Conservation (phyloP, 37 sponge, comb jelly and placozoan genomes). For the Petrosia ficiformis region DNA sequence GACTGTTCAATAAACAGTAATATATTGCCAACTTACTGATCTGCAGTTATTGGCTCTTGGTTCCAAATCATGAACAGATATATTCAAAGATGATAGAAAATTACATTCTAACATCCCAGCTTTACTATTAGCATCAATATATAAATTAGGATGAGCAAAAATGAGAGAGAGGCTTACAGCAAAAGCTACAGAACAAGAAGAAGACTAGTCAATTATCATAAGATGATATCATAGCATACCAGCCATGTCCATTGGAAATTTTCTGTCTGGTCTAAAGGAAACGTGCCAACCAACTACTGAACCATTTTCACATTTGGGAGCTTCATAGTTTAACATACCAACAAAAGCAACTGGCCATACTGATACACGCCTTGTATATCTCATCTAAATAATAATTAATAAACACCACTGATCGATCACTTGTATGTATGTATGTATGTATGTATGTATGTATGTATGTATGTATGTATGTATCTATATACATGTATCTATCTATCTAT, state of each 20-base stretch:
- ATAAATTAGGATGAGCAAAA: background rate
- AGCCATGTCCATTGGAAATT: slow-evolving; percentile 84
- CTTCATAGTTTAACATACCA: slow-evolving; percentile 71
- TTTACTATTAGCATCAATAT: slow-evolving; percentile 33
- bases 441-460: slow-evolving; percentile 30
- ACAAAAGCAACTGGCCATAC: background rate
- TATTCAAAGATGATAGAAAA: slow-evolving; percentile 24
- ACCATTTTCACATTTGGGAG: slow-evolving; percentile 75
- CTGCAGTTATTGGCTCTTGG: slow-evolving; percentile 39
- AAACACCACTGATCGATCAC: background rate
- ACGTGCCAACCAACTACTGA: slow-evolving; percentile 75
- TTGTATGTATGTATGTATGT: slow-evolving; percentile 41
- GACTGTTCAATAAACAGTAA: background rate
- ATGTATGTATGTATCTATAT: too few species aligned
- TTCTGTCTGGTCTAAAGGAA: slow-evolving; percentile 46
- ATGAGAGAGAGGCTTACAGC: background rate
- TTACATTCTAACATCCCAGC: slow-evolving; percentile 71
- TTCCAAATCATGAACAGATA: background rate
- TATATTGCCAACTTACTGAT: slow-evolving; percentile 25
- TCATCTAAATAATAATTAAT: background rate
- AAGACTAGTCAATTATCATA: background rate
- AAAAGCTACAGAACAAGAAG: background rate
- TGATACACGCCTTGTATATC: background rate
- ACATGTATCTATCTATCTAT: slow-evolving; percentile 21
- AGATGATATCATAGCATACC: slow-evolving; percentile 15